These are phyloP conservation scores for Noctua janthe DNA, from an alignment of 2,888 invertebrate species.

Conservation along the genomic window DNA sequence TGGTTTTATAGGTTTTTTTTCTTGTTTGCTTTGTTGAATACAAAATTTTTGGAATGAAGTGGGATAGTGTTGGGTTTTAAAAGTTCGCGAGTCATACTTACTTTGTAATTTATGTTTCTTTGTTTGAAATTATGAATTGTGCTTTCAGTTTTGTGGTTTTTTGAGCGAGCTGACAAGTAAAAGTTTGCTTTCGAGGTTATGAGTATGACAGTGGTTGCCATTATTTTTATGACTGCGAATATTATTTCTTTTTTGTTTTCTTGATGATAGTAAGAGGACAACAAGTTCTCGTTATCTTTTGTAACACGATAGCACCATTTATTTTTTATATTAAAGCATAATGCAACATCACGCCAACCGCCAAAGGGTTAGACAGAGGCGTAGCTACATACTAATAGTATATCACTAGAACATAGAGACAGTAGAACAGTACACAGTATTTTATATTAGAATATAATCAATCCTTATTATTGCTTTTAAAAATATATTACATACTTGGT, in stretches of 20 bases:
- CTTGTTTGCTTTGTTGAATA: constrained; percentile 34
- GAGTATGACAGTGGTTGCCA: constrained; percentile 41
- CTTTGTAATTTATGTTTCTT: constrained; percentile 81
- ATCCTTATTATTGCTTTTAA: not conserved
- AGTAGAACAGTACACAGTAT: not conserved
- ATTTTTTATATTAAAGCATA: not conserved
- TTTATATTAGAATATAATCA: not conserved
- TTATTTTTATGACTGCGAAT: constrained; percentile 34
- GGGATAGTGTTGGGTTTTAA: constrained; percentile 50
- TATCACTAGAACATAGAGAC: not conserved
- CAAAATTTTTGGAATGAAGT: constrained; percentile 48
- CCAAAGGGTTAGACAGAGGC: not conserved
- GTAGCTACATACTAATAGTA: not conserved
- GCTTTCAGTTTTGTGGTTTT: constrained; percentile 57
- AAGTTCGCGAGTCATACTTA: constrained; percentile 61
- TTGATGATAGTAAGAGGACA: not conserved
- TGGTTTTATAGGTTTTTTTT: constrained; percentile 47
- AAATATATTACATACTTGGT: too few species aligned
- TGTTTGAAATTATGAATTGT: constrained; percentile 68
- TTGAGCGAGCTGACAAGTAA: constrained; percentile 51
- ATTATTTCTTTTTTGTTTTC: constrained; percentile 28
- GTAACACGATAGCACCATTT: too few species aligned
- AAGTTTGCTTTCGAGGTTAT: constrained; percentile 49
- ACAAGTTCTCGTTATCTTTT: not conserved
- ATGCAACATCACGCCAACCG: not conserved